These are phyloP conservation scores for Drosophila eohydei DNA, from an alignment of 2,888 invertebrate species.

Conservation along the genomic window DNA sequence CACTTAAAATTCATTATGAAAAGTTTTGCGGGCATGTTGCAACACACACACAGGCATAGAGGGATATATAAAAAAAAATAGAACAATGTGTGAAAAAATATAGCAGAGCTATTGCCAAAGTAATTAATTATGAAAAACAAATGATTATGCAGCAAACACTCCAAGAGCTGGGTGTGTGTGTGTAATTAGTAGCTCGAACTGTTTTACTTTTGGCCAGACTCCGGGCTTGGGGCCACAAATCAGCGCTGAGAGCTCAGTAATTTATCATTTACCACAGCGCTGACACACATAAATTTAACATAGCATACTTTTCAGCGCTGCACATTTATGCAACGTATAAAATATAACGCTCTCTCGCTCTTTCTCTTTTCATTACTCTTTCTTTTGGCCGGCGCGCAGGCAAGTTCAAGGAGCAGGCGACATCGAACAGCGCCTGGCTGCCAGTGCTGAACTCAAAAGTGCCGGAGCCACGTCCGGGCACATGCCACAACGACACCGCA, in stretches of 20 bases:
- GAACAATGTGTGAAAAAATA: constrained; percentile 30
- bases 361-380: neutral
- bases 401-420: constrained; percentile 96
- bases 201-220: constrained; percentile 15
- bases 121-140: constrained; percentile 77
- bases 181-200: constrained; percentile 60
- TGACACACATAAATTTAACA: constrained; percentile 75
- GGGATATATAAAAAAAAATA: constrained; percentile 14
- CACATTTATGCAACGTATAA: constrained; percentile 49
- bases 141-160: constrained; percentile 72
- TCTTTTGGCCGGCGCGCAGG: constrained; percentile 61
- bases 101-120: constrained; percentile 55
- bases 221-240: constrained; percentile 61
- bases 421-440: constrained; percentile 96
- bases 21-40: constrained; percentile 66
- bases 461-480: constrained; percentile 96
- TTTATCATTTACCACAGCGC: constrained; percentile 59
- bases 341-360: constrained; percentile 10
- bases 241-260: constrained; percentile 51
- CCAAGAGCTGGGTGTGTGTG: constrained; percentile 36
- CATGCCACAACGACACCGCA: constrained; percentile 97
- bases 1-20: constrained; percentile 79
- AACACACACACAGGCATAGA: constrained; percentile 18
- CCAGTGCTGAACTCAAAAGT: constrained; percentile 96
- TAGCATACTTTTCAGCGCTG: constrained; percentile 63